phyloP scores from a whole-genome alignment of 2,888 invertebrate genomes.

The Creontiades dilutus region DNA sequence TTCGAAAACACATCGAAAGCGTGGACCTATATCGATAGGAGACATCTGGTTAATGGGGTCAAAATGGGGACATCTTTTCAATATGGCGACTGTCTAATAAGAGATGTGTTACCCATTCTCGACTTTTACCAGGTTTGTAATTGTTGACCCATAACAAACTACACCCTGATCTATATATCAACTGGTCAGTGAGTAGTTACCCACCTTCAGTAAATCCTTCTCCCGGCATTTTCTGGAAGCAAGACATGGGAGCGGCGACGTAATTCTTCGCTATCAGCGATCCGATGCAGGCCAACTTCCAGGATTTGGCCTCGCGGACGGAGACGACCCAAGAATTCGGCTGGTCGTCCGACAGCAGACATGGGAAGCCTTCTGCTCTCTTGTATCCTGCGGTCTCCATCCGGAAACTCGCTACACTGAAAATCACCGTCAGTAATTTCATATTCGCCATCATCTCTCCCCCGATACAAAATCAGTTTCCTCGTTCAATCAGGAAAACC shows the following conservation, averaged over 20 bases:
- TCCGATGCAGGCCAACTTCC: neutral
- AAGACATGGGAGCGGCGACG: conserved; percentile 26
- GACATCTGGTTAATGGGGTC: no score
- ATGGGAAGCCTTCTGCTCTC: neutral
- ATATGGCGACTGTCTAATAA: no score
- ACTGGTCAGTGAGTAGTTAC: neutral
- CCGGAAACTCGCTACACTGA: neutral
- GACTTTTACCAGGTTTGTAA: no score
- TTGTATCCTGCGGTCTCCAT: neutral
- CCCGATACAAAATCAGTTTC: no score
- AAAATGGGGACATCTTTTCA: no score
- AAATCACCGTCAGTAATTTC: neutral
- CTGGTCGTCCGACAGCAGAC: neutral
- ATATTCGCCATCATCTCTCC: neutral
- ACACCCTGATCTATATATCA: no score
- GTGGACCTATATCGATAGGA: no score
- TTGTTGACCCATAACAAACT: no score
- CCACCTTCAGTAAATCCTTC: neutral
- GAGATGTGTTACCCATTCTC: no score
- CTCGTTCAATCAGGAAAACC: no score
- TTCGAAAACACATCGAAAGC: no score
- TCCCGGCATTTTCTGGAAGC: conserved; percentile 5
- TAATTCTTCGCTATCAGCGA: neutral
- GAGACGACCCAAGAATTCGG: neutral
- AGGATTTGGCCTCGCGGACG: neutral